These are phyloP conservation scores for Muscicapa comitata DNA, from an alignment of 2,797 vertebrate species.

Conservation along the genomic window DNA sequence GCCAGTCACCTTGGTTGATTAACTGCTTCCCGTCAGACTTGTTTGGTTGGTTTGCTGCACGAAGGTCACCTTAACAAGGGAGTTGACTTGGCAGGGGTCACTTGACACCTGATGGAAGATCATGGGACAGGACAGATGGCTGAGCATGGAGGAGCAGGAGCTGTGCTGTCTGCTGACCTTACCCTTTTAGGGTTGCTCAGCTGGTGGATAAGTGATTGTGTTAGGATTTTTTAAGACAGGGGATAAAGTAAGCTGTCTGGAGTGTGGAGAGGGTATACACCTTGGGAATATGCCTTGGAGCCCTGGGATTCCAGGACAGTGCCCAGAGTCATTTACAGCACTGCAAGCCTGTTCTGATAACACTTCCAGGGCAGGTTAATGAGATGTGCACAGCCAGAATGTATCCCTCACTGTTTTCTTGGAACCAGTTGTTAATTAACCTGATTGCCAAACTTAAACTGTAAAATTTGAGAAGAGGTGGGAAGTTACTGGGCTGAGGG, in stretches of 20 bases:
- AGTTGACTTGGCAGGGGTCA: background rate
- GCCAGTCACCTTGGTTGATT: background rate
- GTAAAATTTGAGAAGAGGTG: background rate
- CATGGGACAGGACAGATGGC: background rate
- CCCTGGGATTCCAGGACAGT: background rate
- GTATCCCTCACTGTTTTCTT: background rate
- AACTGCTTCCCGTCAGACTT: background rate
- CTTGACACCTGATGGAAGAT: background rate
- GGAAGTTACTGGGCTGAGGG: background rate
- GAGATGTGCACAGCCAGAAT: background rate
- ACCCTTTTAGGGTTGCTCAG: background rate
- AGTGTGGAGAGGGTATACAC: background rate
- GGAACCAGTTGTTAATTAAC: background rate
- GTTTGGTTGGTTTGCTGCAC: background rate
- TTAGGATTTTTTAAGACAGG: background rate
- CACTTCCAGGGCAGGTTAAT: background rate
- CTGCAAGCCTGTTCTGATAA: background rate
- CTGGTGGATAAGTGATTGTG: background rate
- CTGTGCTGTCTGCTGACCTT: background rate
- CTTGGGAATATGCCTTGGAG: background rate
- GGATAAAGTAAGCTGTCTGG: background rate
- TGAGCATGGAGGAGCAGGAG: background rate
- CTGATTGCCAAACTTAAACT: background rate
- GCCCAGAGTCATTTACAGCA: background rate
- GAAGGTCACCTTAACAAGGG: slow-evolving; percentile 30